Base-by-base conservation (phyloP, 2,888 invertebrate species). In the Drosophila picticornis region DNA sequence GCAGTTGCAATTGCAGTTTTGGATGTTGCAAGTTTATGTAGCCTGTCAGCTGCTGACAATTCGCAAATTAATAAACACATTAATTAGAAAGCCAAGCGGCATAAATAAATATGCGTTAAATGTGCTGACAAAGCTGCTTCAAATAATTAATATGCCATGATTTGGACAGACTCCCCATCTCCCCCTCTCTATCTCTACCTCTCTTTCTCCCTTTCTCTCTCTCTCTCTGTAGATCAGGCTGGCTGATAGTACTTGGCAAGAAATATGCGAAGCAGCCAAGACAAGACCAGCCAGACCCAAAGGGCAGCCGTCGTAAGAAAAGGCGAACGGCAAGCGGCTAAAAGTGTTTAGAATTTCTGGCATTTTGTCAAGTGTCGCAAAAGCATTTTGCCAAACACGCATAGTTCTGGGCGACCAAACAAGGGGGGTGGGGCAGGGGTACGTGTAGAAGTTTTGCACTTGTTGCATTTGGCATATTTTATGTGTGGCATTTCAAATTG, bases 331-430 rank as follows among this genome's bases (percentile, higher is more conserved):
- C 73, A 76, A 73, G 40, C 74, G 73, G 84, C 86, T 88, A 86
- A 86, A 86, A 85, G 85, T 86, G 84, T 83, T 84, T 84, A 88
- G 87, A 87, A 90, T 91, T 90, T 87, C 90, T 91, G 91, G 91
- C 91, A 91, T 91, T 87, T 90, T 91, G 88, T 91, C 91, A 91
- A 91, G 89, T 91, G 91, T 90, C 90, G 84, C 79, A 80, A 83
- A 91, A 86, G 90, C 85, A 90, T 88, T 88, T 89, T 80, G 67
- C 83, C 83, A 81, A 82, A 81, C 82, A 87, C 77, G 77, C 80
- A 75, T 50, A 55, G 27, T 25, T 25, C 25, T 46, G 11, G 9
- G 32, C 5, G 34, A 46, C 0, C 13, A 4, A 27, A 6, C 53
- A 36, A 52, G 10, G 63, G 34, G 11, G 22, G 29, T 29, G 29